These are phyloP conservation scores for Eurosta solidaginis DNA, from an alignment of 1,140 invertebrate species.

Conservation along the genomic window DNA sequence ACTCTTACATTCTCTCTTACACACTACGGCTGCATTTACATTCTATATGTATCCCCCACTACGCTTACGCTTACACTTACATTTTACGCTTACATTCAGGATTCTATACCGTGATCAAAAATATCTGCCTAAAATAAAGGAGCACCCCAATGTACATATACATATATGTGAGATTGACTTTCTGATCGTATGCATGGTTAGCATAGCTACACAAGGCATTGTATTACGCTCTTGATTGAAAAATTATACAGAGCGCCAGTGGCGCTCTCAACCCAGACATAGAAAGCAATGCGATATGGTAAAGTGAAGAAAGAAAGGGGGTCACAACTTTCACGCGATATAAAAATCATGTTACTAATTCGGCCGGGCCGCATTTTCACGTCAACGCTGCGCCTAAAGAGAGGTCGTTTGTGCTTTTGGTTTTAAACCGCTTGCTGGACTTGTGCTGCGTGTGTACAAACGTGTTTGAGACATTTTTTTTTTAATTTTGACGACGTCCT, in stretches of 20 bases:
- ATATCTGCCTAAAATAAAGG: no score
- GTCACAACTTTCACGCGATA: conserved; percentile 46
- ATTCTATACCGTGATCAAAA: no score
- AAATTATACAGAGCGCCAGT: not conserved
- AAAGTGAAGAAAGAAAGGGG: conserved; percentile 40
- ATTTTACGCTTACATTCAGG: no score
- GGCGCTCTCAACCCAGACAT: not conserved
- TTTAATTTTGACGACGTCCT: conserved; percentile 18
- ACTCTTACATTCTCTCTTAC: no score
- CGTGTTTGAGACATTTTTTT: not conserved
- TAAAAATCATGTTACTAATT: conserved; percentile 42
- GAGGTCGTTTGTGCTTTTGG: conserved; percentile 31
- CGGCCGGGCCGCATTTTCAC: conserved; percentile 39
- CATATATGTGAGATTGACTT: not conserved
- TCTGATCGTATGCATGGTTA: not conserved
- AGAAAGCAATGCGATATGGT: conserved; percentile 31
- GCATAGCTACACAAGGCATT: not conserved
- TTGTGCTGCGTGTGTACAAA: not conserved
- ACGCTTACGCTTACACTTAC: no score
- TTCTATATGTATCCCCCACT: no score
- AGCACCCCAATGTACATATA: not conserved
- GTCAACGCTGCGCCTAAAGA: conserved; percentile 37
- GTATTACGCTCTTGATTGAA: not conserved
- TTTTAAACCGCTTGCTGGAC: not conserved
- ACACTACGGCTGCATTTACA: no score